Percentiles rank a stretch among this genome's conserved stretches.
phyloP scores from a whole-genome alignment of 2,888 invertebrate genomes.

The Meta bourneti region DNA sequence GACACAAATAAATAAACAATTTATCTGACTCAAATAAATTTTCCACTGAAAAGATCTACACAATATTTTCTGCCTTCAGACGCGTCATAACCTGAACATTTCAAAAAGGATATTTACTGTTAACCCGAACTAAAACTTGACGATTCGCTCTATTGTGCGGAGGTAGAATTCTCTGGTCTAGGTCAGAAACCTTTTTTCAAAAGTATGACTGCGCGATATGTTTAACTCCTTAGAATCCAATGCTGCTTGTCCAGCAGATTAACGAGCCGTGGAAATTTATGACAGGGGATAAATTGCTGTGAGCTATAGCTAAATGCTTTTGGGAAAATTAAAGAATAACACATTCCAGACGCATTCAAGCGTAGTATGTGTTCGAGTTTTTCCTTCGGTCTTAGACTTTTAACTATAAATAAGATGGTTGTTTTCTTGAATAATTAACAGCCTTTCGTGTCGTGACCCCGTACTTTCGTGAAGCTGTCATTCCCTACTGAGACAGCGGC shows the following conservation, averaged over 20 bases:
- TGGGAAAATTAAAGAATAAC: slow-evolving; percentile 19
- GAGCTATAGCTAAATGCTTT: slow-evolving; percentile 18
- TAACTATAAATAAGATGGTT: slow-evolving; percentile 14
- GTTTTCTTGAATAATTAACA: slow-evolving; percentile 47
- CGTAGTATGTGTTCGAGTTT: background rate
- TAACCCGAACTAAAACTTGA: too few relatives aligned
- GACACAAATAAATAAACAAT: too few relatives aligned
- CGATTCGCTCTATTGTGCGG: too few relatives aligned
- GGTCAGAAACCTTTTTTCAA: slow-evolving; percentile 1
- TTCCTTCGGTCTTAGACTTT: background rate
- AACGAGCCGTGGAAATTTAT: slow-evolving; percentile 29
- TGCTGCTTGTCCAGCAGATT: slow-evolving; percentile 8
- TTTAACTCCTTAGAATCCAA: slow-evolving; percentile 11
- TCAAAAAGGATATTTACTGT: too few relatives aligned
- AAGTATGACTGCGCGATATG: background rate
- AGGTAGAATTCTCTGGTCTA: slow-evolving; percentile 1
- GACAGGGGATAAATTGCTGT: slow-evolving; percentile 49
- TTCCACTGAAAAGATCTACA: too few relatives aligned
- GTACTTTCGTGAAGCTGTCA: slow-evolving; percentile 26
- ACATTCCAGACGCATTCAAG: background rate
- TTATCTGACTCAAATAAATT: too few relatives aligned
- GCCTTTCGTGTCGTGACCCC: background rate
- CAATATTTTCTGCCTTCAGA: too few relatives aligned
- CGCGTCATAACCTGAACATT: too few relatives aligned
- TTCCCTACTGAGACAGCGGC: slow-evolving; percentile 35